These are phyloP conservation scores for Ernsta delagoae DNA, from an alignment of 2,888 invertebrate species.

Conservation along the genomic window DNA sequence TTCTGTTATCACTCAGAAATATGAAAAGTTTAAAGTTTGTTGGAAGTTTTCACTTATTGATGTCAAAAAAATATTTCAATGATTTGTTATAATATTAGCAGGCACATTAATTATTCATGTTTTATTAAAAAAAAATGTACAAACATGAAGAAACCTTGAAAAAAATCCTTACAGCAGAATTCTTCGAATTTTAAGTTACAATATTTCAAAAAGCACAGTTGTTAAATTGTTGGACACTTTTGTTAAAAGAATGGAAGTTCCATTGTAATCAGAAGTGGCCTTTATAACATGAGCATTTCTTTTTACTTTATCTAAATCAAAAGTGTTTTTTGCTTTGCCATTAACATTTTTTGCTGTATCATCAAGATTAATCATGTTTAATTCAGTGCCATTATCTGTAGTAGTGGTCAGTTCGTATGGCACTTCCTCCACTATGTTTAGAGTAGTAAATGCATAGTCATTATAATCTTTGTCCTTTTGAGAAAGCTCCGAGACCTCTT, in stretches of 20 bases:
- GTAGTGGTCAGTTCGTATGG: conserved; percentile 8
- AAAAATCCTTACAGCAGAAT: neutral
- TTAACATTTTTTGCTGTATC: neutral
- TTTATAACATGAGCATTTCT: neutral
- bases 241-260: neutral
- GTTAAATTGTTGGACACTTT: neutral
- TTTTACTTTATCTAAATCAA: neutral
- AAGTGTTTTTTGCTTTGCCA: neutral
- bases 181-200: neutral
- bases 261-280: neutral
- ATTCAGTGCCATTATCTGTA: neutral
- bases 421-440: conserved; percentile 15
- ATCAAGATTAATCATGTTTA: neutral
- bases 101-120: too few species aligned
- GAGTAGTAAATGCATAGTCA: conserved; percentile 22
- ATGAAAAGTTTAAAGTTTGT: too few species aligned
- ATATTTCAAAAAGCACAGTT: neutral
- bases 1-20: too few species aligned
- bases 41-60: too few species aligned
- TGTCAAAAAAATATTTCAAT: too few species aligned
- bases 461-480: conserved; percentile 53
- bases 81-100: neutral
- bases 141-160: neutral
- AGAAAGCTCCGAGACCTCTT: conserved; percentile 64
- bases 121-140: neutral